phyloP scores from a whole-genome alignment of 2,888 invertebrate species.

The Diarsia dahlii region DNA sequence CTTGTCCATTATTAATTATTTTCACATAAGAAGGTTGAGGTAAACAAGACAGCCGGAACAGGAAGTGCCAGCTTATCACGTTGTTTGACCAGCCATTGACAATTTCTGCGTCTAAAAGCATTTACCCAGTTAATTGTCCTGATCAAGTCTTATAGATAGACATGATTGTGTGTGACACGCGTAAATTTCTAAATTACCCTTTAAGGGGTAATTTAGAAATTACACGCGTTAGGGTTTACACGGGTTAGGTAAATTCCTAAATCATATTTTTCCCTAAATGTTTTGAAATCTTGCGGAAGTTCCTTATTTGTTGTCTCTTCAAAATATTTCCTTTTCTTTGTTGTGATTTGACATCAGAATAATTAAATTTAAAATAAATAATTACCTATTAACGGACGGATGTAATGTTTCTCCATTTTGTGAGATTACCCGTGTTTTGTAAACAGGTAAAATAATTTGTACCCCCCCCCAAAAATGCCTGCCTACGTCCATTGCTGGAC shows the following conservation, averaged over 20 bases:
- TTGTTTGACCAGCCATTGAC: conserved; percentile 2
- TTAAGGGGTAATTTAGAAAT: too few relatives aligned
- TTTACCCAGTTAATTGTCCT: not conserved
- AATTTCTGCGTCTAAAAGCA: conserved; percentile 17
- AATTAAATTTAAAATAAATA: not conserved
- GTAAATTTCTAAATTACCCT: too few relatives aligned
- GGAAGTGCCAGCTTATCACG: conserved; percentile 14
- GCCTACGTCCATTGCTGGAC: too few relatives aligned
- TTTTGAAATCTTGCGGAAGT: not conserved
- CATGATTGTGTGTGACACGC: too few relatives aligned
- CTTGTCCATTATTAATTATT: conserved; percentile 10
- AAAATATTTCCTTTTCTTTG: not conserved
- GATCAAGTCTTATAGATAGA: not conserved
- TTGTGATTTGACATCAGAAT: not conserved
- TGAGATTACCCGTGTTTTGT: not conserved
- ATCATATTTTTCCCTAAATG: too few relatives aligned
- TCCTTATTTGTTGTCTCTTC: not conserved
- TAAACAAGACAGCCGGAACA: not conserved
- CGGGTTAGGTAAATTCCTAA: too few relatives aligned
- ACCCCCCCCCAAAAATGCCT: too few relatives aligned
- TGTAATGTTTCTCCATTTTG: not conserved
- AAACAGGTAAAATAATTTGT: not conserved
- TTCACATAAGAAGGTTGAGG: not conserved
- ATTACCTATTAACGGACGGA: not conserved
- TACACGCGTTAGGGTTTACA: too few relatives aligned